Percentiles rank a stretch among this genome's conserved stretches.
These are phyloP conservation scores for Scaptomyza caliginosa DNA, from an alignment of 2,888 invertebrate species.

Conservation along the genomic window DNA sequence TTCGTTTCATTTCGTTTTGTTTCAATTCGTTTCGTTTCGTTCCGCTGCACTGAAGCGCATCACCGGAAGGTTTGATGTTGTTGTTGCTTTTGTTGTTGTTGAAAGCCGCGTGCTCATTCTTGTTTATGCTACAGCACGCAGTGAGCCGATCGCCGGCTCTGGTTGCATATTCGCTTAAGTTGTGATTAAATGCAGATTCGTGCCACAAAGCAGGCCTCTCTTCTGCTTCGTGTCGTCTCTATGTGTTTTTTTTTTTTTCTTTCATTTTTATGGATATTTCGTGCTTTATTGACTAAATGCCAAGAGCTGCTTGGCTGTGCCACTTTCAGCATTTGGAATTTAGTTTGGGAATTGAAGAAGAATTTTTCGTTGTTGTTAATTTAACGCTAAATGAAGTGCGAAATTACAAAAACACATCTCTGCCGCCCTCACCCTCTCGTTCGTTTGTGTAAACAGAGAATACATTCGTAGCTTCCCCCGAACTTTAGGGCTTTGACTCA, in stretches of 20 bases:
- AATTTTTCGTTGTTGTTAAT: conserved; percentile 55
- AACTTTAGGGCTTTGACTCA: conserved; percentile 37
- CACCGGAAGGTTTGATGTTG: conserved; percentile 48
- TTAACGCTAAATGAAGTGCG: conserved; percentile 79
- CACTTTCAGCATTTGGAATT: conserved; percentile 15
- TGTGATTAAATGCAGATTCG: conserved; percentile 75
- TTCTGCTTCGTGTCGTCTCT: background rate
- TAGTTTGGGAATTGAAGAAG: conserved; percentile 33
- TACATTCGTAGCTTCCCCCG: conserved; percentile 25
- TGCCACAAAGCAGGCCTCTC: conserved; percentile 37
- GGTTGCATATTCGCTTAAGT: conserved; percentile 58
- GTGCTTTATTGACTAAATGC: conserved; percentile 59
- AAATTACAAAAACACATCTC: conserved; percentile 58
- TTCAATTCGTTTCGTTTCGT: conserved; percentile 35
- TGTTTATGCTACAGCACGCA: conserved; percentile 67
- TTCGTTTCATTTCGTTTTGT: conserved; percentile 23
- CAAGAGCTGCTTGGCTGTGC: conserved; percentile 30
- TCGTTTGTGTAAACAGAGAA: conserved; percentile 47
- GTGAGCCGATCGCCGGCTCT: conserved; percentile 30
- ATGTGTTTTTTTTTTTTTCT: too few species aligned
- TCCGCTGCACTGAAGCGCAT: conserved; percentile 75
- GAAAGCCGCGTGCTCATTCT: conserved; percentile 60
- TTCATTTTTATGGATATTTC: conserved; percentile 57
- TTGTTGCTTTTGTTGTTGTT: conserved; percentile 21
- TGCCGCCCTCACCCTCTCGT: background rate